Base-by-base conservation (phyloP, 2,888 invertebrate species). In the Allygus modestus region DNA sequence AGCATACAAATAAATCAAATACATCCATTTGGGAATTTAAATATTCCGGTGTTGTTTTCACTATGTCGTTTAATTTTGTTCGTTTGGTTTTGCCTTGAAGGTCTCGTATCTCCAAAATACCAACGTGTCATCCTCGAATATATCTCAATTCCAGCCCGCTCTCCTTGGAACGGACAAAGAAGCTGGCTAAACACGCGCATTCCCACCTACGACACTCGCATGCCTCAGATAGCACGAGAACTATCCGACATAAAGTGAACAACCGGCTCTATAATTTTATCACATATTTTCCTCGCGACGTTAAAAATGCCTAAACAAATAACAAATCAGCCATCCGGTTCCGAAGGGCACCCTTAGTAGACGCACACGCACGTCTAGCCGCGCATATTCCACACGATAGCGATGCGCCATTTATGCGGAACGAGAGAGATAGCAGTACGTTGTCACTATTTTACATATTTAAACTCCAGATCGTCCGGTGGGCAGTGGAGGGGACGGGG, bases 381-480 rank as follows among this genome's bases (percentile, higher is more conserved):
- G n/a, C n/a, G 69, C 69, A 69, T 37, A 33, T 5, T 69, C 33
- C 69, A 37, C 69, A 4, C 31, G 41, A 43, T 11, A 71, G 33
- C 31, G 37, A 12, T 20, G 58, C 79, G 79, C 79, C 79, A 79
- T 79, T 79, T 79, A 37, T 58, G 37, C 79, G 58, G 58, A 12
- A n/a, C 31, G 71, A 71, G 71, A 71, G 71, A 77, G 77, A 77
- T 28, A 51, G 77, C 73, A 20, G 23, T n/a, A n/a, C 77, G 77
- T 79, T 79, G 79, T 79, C 79, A 79, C 79, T 79, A 79, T 79
- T 79, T 79, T 79, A 79, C 79, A 79, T 79, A 79, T 79, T 79
- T 77, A 77, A 77, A 54, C 58, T 79, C 28, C 79, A 37, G 79
- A 77, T 77, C 51, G 77, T 75, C 73, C 77, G 28, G 77, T 23